These are phyloP conservation scores for Colostygia pectinataria DNA, from an alignment of 2,888 invertebrate species.

Conservation along the genomic window DNA sequence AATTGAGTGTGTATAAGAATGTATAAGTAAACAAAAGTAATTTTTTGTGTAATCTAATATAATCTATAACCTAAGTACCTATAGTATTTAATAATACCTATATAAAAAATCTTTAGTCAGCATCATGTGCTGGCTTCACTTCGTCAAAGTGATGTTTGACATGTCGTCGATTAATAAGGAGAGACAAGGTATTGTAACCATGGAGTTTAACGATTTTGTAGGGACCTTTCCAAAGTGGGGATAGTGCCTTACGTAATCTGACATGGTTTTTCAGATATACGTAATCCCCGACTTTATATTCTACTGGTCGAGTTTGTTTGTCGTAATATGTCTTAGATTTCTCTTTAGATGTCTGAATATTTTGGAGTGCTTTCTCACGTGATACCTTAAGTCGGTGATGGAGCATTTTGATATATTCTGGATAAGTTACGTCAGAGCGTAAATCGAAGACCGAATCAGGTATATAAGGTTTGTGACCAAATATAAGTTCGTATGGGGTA, in stretches of 20 bases:
- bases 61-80: too few relatives aligned
- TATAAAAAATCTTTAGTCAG: too few relatives aligned
- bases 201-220: constrained; percentile 1
- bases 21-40: not conserved
- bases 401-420: constrained; percentile 12
- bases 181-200: constrained; percentile 4
- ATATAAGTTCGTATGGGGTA: constrained; percentile 49
- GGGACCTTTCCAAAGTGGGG: constrained; percentile 28
- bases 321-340: constrained; percentile 41
- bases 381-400: constrained; percentile 7
- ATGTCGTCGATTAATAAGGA: constrained; percentile 14
- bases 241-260: constrained; percentile 5
- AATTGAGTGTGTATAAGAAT: too few relatives aligned
- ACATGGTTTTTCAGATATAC: constrained; percentile 10
- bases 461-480: constrained; percentile 39
- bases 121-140: constrained; percentile 1
- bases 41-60: not conserved
- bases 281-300: constrained; percentile 22
- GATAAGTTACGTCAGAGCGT: not conserved
- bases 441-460: constrained; percentile 11
- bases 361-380: constrained; percentile 7
- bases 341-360: constrained; percentile 4
- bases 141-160: constrained; percentile 6
- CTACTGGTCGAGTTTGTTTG: constrained; percentile 6
- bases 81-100: too few relatives aligned